Percentiles rank a stretch among this genome's conserved stretches.
These are phyloP conservation scores for Pharmacophagus antenor DNA, from an alignment of 2,888 invertebrate species.

Conservation along the genomic window DNA sequence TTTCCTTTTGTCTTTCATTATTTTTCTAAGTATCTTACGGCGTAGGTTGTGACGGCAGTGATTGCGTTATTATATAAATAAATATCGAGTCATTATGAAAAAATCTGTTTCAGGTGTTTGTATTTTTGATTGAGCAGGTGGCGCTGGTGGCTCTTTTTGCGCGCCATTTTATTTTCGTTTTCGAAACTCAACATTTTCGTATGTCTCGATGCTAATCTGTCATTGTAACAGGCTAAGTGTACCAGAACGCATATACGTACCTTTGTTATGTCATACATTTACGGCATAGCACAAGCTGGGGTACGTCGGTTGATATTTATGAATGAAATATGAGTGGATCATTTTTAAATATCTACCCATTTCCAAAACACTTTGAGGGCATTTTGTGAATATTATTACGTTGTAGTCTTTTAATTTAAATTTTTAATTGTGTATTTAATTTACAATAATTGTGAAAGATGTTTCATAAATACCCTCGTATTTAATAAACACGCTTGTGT, in stretches of 20 bases:
- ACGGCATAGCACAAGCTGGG: constrained; percentile 14
- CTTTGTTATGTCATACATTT: constrained; percentile 10
- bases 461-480: constrained; percentile 42
- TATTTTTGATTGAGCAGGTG: constrained; percentile 54
- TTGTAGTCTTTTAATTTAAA: constrained; percentile 15
- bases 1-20: constrained; percentile 27
- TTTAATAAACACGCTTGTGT: constrained; percentile 35
- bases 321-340: constrained; percentile 7
- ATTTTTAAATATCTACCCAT: constrained; percentile 31
- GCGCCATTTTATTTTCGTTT: constrained; percentile 69
- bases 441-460: neutral
- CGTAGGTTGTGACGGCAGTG: constrained; percentile 62
- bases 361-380: constrained; percentile 35
- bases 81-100: constrained; percentile 12
- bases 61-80: constrained; percentile 49
- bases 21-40: constrained; percentile 30
- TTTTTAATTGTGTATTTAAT: neutral
- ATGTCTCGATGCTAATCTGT: constrained; percentile 68
- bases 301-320: constrained; percentile 33
- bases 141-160: constrained; percentile 67
- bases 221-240: constrained; percentile 44
- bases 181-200: constrained; percentile 32
- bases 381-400: constrained; percentile 37
- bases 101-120: constrained; percentile 17
- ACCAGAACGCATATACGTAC: constrained; percentile 42